Conservation (phyloP, 2,888 invertebrate genomes). For the Dasypolia templi region DNA sequence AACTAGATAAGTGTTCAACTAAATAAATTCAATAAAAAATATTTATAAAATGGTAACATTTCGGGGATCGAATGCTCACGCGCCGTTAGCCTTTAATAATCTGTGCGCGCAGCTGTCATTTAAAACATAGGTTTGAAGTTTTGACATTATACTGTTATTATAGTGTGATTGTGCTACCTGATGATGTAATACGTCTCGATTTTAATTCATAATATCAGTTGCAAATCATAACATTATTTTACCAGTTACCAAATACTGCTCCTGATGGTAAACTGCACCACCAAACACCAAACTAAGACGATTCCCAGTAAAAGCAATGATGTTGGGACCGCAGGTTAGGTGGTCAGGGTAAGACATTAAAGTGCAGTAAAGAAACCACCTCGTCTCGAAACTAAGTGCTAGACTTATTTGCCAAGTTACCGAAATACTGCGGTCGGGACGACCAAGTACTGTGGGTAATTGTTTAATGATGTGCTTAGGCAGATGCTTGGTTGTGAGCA, state of each 20-base stretch:
- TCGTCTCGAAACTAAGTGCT: constrained; percentile 69
- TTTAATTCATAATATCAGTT: too few species aligned
- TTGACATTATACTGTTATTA: too few species aligned
- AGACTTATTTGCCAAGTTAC: constrained; percentile 75
- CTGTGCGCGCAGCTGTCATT: too few species aligned
- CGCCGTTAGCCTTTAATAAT: too few species aligned
- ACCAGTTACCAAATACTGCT: constrained; percentile 8
- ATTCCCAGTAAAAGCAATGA: constrained; percentile 48
- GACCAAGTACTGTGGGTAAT: constrained; percentile 60
- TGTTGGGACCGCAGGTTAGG: constrained; percentile 65
- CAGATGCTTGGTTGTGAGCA: constrained; percentile 20
- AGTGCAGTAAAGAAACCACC: constrained; percentile 84
- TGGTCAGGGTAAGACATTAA: constrained; percentile 79
- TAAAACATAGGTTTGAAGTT: too few species aligned
- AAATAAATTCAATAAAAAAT: too few species aligned
- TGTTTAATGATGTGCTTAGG: constrained; percentile 64
- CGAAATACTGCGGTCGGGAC: constrained; percentile 60
- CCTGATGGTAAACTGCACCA: constrained; percentile 45
- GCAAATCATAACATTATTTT: not conserved
- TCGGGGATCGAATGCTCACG: too few species aligned
- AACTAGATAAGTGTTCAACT: too few species aligned
- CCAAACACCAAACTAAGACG: constrained; percentile 54
- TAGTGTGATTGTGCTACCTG: too few species aligned
- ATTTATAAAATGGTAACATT: too few species aligned
- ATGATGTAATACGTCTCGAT: too few species aligned